A percentile compares a stretch with the other conserved stretches of the same genome.
These are phyloP conservation scores for Orthonychiurus folsomi DNA, from an alignment of 2,888 invertebrate genomes.

Conservation along the genomic window DNA sequence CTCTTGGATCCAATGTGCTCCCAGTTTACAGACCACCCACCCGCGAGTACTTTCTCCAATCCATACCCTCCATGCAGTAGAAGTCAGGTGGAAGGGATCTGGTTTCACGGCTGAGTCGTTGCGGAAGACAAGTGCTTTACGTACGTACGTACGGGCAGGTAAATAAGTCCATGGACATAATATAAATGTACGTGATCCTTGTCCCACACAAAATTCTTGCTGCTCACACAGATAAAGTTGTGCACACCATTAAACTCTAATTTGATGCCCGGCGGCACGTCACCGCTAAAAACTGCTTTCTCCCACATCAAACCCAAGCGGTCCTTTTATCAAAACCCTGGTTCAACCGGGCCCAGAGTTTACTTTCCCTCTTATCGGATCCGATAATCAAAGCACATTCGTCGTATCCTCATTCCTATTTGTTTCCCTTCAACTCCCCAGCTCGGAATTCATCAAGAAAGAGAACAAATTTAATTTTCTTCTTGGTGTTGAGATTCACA, in stretches of 20 bases:
- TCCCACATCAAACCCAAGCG: background rate
- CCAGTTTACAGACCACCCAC: too few species aligned
- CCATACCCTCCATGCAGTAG: background rate
- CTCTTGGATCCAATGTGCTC: too few species aligned
- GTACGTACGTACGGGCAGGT: too few species aligned
- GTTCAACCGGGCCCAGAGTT: too few species aligned
- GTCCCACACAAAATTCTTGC: background rate
- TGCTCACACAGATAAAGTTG: background rate
- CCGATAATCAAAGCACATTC: background rate
- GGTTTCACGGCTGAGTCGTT: background rate
- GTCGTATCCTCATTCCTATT: too few species aligned
- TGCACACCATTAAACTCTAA: background rate
- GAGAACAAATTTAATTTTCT: background rate
- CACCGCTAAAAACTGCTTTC: background rate
- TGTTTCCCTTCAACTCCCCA: too few species aligned
- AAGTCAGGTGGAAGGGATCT: background rate
- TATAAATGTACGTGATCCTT: background rate
- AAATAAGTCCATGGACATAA: background rate
- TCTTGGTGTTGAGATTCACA: too few species aligned
- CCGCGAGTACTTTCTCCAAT: background rate
- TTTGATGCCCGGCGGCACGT: background rate
- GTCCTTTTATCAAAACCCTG: background rate
- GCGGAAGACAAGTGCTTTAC: background rate
- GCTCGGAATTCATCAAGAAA: background rate
- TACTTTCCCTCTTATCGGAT: background rate